Evolutionary conservation across 2,113 vertebrate genomes (phyloP).

Genomic region (Erythrocercus mccallii): DNA sequence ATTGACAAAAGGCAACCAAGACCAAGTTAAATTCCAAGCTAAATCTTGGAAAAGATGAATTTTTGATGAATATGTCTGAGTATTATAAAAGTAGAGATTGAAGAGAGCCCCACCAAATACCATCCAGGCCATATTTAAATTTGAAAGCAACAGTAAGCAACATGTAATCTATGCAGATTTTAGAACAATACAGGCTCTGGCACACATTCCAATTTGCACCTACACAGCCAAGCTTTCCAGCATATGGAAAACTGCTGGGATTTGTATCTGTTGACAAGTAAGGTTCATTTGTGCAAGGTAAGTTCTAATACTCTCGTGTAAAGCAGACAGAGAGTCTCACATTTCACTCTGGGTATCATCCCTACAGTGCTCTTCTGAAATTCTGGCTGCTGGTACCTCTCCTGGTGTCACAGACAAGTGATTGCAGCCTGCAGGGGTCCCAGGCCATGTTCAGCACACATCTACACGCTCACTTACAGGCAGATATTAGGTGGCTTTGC

Average conservation of each 20-base stretch:
- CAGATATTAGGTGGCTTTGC: not conserved
- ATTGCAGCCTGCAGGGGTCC: not conserved
- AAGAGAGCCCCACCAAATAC: not conserved
- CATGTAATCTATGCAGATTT: not conserved
- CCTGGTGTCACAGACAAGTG: not conserved
- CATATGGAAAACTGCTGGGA: not conserved
- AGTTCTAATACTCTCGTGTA: not conserved
- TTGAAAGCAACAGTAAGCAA: not conserved
- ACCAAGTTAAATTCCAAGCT: not conserved
- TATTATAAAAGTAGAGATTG: not conserved
- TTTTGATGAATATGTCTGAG: not conserved
- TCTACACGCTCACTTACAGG: not conserved
- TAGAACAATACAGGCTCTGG: not conserved
- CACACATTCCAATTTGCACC: not conserved
- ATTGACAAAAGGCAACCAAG: not conserved
- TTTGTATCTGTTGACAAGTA: rapidly evolving
- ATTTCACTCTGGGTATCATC: not conserved
- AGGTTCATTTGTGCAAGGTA: not conserved
- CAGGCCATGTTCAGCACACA: not conserved
- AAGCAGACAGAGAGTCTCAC: not conserved
- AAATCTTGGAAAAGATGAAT: not conserved
- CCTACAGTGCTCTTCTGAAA: not conserved
- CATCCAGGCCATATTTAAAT: not conserved
- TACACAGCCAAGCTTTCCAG: not conserved
- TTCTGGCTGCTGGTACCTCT: not conserved